These are phyloP conservation scores for Mimachlamys varia DNA, from an alignment of 2,888 invertebrate genomes.

Conservation along the genomic window DNA sequence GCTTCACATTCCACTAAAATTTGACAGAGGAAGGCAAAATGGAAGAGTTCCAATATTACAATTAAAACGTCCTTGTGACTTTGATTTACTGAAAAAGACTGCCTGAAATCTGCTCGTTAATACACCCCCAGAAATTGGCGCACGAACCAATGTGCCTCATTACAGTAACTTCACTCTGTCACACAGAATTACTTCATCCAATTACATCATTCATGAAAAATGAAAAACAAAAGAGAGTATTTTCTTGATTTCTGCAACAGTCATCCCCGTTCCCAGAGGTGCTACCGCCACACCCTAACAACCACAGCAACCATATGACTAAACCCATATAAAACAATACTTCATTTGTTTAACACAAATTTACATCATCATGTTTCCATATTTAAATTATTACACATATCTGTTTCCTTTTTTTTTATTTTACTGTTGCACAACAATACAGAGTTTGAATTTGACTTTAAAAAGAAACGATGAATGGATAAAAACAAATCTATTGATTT, in stretches of 20 bases:
- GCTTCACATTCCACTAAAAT: not conserved
- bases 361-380: not conserved
- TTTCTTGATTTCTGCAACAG: not conserved
- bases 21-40: not conserved
- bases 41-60: not conserved
- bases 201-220: slow-evolving; percentile 17
- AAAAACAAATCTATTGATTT: not conserved
- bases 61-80: not conserved
- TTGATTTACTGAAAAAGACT: not conserved
- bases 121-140: not conserved
- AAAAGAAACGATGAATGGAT: not conserved
- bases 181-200: not conserved
- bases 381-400: slow-evolving; percentile 14
- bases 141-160: not conserved
- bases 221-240: not conserved
- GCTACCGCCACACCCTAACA: not conserved
- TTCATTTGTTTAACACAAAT: not conserved
- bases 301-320: slow-evolving; percentile 17
- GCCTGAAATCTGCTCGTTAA: not conserved
- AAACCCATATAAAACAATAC: not conserved
- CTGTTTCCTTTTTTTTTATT: not conserved
- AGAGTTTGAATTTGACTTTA: not conserved
- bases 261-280: not conserved
- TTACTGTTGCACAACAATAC: not conserved
- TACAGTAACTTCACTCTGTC: not conserved